Evolutionary conservation across 2,113 vertebrate genomes (phyloP), one percentile per base, ranked within the genome.

Genomic region (Nibea albiflora): DNA sequence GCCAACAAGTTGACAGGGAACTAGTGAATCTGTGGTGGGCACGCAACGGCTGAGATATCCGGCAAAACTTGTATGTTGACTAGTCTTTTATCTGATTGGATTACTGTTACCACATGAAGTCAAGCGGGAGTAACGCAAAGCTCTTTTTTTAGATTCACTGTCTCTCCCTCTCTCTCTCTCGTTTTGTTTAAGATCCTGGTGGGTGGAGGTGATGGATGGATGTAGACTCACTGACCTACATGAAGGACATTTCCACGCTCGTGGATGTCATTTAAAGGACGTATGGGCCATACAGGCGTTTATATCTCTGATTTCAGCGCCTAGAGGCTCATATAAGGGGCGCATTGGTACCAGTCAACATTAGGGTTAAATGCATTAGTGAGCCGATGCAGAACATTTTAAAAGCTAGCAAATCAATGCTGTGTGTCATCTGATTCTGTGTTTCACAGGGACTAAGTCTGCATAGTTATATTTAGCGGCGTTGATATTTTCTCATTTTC

Each of bases 51-150:
- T 85, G 85, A 84, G 84, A 81, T 83, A 89, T 85, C 76, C 47
- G 53, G 85, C 54, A 86, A 86, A 86, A 91, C 85, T 88, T 87
- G 81, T 74, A 81, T 85, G 83, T 79, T 81, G 85, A 87, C 88
- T 86, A 84, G 90, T 92, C 79, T 79, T 92, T 86, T 83, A 89
- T 93, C 84, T 90, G 89, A 92, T 88, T 91, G 81, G 75, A 91
- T 93, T 87, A 89, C 65, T 72, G 78, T 89, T 88, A 90, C 70
- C 66, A 65, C 44, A 76, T 5, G 57, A 85, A 87, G 67, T 74
- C n/a, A 65, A 84, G 88, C 35, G 14, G n/a, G 28, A 80, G 39
- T 60, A 87, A 92, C 14, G 26, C 71, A 49, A 28, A 47, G 64
- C 53, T 83, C 68, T 89, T 78, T 76, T 82, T 84, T 75, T 73